Evolutionary conservation across 2,797 vertebrate species (phyloP).

Genomic region (Xyrichtys novacula): DNA sequence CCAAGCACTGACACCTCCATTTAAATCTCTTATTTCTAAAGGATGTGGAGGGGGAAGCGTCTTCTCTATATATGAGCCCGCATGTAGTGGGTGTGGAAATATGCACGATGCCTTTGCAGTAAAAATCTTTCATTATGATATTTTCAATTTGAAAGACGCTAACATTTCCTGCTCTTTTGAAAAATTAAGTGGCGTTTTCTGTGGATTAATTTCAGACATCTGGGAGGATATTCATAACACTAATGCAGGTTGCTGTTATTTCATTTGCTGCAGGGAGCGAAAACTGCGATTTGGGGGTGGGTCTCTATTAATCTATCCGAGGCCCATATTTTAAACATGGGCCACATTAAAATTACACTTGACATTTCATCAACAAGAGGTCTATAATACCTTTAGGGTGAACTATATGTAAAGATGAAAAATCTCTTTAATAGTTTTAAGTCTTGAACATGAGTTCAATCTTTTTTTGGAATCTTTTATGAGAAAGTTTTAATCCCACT

Average conservation of each 20-base stretch:
- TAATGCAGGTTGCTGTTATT: constrained; percentile 68
- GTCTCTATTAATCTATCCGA: constrained; percentile 71
- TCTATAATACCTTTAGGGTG: constrained; percentile 61
- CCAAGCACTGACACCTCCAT: constrained; percentile 78
- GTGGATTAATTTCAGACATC: constrained; percentile 71
- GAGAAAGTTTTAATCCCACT: constrained; percentile 41
- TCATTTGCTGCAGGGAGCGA: constrained; percentile 60
- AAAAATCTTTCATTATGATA: constrained; percentile 77
- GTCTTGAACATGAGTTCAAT: constrained; percentile 42
- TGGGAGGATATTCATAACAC: constrained; percentile 67
- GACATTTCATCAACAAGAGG: constrained; percentile 74
- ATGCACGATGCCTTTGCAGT: constrained; percentile 43
- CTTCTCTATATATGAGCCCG: constrained; percentile 44
- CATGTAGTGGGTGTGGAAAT: constrained; percentile 28
- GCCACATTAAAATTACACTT: constrained; percentile 72
- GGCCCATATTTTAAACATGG: constrained; percentile 69
- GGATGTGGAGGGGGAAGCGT: constrained; percentile 61
- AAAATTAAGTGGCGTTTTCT: constrained; percentile 72
- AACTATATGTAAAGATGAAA: constrained; percentile 62
- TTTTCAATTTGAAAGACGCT: constrained; percentile 74
- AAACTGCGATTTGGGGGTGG: constrained; percentile 65
- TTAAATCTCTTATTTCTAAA: constrained; percentile 84
- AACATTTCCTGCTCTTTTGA: constrained; percentile 67
- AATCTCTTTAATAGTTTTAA: constrained; percentile 57
- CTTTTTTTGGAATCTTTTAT: constrained; percentile 35